Evolutionary conservation across 2,888 invertebrate species (phyloP).

Genomic region (Tyria jacobaeae): DNA sequence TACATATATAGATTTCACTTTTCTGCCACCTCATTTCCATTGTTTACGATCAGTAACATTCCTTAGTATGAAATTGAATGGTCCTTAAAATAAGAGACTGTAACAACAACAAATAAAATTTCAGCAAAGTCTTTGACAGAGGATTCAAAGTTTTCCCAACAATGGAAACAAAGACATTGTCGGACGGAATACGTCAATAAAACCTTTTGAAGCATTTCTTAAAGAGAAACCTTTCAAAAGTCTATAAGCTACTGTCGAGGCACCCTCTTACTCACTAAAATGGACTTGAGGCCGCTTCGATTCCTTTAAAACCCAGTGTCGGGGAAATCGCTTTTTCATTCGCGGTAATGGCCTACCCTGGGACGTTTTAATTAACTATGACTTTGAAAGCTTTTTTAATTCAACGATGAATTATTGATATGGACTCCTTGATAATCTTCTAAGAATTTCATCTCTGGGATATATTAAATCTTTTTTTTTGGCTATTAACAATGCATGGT

Average conservation of each 20-base stretch:
- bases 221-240: constrained; percentile 70
- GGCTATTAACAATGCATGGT: too few species aligned
- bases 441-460: constrained; percentile 7
- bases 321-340: constrained; percentile 85
- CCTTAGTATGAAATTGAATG: constrained; percentile 24
- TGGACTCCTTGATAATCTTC: constrained; percentile 29
- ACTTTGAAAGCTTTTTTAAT: constrained; percentile 72
- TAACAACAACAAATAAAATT: constrained; percentile 27
- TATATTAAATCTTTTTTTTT: neutral
- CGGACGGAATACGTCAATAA: constrained; percentile 62
- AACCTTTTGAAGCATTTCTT: constrained; percentile 66
- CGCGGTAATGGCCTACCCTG: constrained; percentile 78
- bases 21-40: neutral
- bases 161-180: constrained; percentile 51
- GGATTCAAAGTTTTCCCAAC: constrained; percentile 44
- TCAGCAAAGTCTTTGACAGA: constrained; percentile 29
- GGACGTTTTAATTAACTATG: constrained; percentile 83
- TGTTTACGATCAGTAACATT: neutral
- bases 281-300: constrained; percentile 66
- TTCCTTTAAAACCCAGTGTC: constrained; percentile 78
- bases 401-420: constrained; percentile 74
- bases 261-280: constrained; percentile 67
- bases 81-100: constrained; percentile 24
- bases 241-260: constrained; percentile 67
- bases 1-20: neutral